phyloP scores from a whole-genome alignment of 1,140 invertebrate species.

The Popillia japonica region DNA sequence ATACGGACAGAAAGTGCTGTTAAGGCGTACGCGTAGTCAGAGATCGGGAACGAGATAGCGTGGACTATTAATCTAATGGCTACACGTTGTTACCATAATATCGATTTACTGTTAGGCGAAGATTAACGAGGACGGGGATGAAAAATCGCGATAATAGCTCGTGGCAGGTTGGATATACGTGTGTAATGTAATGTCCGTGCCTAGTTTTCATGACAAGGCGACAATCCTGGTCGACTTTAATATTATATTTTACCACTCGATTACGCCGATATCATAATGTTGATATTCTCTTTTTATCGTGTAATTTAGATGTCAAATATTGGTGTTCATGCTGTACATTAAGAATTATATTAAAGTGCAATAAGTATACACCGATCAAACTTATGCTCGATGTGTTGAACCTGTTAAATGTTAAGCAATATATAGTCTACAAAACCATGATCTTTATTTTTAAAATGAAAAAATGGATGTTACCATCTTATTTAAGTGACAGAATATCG shows the following conservation, averaged over 20 bases:
- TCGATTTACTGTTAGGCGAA: slow-evolving; percentile 10
- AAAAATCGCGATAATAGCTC: background rate
- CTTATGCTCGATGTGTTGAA: too few species aligned
- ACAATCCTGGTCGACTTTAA: background rate
- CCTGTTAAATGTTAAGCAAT: too few species aligned
- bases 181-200: background rate
- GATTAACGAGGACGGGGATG: background rate
- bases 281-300: background rate
- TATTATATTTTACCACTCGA: background rate
- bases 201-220: background rate
- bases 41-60: background rate
- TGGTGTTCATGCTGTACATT: too few species aligned
- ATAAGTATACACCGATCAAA: too few species aligned
- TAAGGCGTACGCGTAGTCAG: background rate
- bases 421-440: too few species aligned
- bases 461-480: too few species aligned
- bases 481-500: too few species aligned
- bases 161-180: slow-evolving; percentile 2
- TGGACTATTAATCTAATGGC: slow-evolving; percentile 10
- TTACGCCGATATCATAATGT: background rate
- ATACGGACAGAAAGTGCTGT: background rate
- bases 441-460: too few species aligned
- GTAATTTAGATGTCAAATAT: too few species aligned
- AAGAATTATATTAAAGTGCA: too few species aligned
- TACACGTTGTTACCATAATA: slow-evolving; percentile 11